Conservation (phyloP, 1,140 invertebrate genomes). For the Procambarus clarkii region DNA sequence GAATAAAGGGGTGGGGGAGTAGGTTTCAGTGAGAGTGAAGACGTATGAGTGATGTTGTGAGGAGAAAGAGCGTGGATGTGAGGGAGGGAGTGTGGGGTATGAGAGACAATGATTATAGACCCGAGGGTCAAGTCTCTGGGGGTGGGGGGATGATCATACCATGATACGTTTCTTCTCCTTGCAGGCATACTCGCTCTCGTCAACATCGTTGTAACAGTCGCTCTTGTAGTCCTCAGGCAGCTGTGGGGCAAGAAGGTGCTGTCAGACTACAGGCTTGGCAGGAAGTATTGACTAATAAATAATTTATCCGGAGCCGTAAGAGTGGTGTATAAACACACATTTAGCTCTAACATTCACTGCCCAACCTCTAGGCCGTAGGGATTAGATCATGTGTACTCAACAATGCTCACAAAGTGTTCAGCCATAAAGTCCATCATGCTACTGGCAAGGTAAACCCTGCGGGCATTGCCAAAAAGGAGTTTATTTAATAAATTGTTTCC, state of each 20-base stretch:
- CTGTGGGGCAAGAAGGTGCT: slow-evolving; percentile 71
- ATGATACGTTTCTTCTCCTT: slow-evolving; percentile 89
- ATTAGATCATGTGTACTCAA: no score
- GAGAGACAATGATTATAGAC: background rate
- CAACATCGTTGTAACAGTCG: slow-evolving; percentile 88
- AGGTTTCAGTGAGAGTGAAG: background rate
- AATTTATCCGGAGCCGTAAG: no score
- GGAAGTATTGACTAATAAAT: no score
- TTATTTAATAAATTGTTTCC: no score
- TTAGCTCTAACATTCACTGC: no score
- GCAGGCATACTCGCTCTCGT: slow-evolving; percentile 88
- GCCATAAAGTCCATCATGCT: no score
- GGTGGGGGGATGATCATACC: slow-evolving; percentile 77
- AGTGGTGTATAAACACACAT: no score
- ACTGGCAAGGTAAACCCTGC: no score
- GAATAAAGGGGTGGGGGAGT: background rate
- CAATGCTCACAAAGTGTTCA: no score
- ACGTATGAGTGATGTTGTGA: background rate
- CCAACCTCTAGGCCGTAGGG: no score
- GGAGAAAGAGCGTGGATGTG: background rate
- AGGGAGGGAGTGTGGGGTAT: background rate
- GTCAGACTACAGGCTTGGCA: background rate
- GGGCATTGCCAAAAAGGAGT: no score
- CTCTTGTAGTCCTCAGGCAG: slow-evolving; percentile 86
- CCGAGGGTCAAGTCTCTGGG: background rate